phyloP scores from a whole-genome alignment of 2,888 invertebrate genomes.

The Protonemura montana region DNA sequence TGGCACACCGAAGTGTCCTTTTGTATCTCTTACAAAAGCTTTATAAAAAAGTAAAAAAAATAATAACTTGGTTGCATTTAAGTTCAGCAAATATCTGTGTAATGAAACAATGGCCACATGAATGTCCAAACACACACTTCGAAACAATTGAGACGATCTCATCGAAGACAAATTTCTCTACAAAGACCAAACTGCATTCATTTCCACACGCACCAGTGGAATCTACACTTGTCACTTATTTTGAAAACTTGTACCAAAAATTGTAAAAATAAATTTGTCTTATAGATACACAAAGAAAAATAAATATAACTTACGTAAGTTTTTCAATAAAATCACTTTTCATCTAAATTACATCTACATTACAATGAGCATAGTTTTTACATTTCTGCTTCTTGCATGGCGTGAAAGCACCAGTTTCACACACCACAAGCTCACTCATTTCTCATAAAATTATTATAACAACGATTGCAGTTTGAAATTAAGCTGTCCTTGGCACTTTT shows the following conservation, averaged over 20 bases:
- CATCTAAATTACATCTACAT: conserved; percentile 47
- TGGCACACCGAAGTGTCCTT: not conserved
- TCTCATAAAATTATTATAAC: conserved; percentile 44
- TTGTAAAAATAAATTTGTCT: not conserved
- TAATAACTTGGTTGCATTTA: not conserved
- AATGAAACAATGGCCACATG: not conserved
- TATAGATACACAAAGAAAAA: not conserved
- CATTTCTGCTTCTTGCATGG: too few species aligned
- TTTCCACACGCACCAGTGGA: not conserved
- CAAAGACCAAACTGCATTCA: not conserved
- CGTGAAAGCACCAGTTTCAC: not conserved
- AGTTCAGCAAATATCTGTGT: not conserved
- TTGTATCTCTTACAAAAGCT: conserved; percentile 10
- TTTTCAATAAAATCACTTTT: conserved; percentile 40
- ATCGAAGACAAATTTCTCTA: not conserved
- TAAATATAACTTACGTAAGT: conserved; percentile 32
- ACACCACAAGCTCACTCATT: conserved; percentile 43
- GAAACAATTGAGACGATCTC: too few species aligned
- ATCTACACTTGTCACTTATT: not conserved
- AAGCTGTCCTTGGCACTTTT: conserved; percentile 30
- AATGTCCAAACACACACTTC: too few species aligned
- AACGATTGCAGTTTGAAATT: conserved; percentile 39
- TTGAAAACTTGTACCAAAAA: not conserved
- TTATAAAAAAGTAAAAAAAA: not conserved
- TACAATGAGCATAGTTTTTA: conserved; percentile 25